Evolutionary conservation across 2,113 vertebrate species (phyloP).

Genomic region (Poeciliopsis occidentalis): DNA sequence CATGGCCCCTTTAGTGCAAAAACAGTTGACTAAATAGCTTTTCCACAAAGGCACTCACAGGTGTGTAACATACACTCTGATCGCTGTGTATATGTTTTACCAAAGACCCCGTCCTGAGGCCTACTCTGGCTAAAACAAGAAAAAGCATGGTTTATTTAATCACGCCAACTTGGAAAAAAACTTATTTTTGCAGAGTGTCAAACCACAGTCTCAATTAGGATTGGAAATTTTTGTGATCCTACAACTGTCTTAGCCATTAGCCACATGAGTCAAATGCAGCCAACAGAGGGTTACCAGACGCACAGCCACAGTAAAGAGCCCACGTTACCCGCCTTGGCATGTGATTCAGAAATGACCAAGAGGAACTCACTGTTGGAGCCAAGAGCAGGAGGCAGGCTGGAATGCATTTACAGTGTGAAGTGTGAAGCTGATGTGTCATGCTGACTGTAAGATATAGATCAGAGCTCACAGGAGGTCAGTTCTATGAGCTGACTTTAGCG

Average conservation of each 20-base stretch:
- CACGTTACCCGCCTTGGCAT: neutral
- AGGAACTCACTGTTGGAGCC: neutral
- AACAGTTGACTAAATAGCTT: conserved; percentile 20
- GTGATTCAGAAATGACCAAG: neutral
- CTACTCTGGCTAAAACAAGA: conserved; percentile 2
- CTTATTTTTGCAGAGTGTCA: neutral
- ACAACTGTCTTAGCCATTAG: neutral
- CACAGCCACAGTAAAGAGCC: neutral
- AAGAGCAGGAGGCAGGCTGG: neutral
- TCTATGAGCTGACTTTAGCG: too few species aligned
- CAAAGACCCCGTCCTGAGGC: conserved; percentile 1
- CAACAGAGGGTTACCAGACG: neutral
- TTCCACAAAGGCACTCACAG: conserved; percentile 12
- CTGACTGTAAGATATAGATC: neutral
- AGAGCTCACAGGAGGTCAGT: too few species aligned
- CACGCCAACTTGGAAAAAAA: conserved; percentile 23
- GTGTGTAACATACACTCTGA: conserved; percentile 40
- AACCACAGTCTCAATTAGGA: conserved; percentile 3
- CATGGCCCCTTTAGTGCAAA: conserved; percentile 24
- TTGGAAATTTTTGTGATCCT: neutral
- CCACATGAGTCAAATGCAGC: neutral
- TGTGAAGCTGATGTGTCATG: neutral
- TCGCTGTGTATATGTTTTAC: conserved; percentile 26
- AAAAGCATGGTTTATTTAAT: conserved; percentile 28
- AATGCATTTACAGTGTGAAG: neutral